A percentile compares a stretch with the other conserved stretches of the same genome.
Conservation (phyloP, 1,140 invertebrate genomes). For the Drosophila carrolli region DNA sequence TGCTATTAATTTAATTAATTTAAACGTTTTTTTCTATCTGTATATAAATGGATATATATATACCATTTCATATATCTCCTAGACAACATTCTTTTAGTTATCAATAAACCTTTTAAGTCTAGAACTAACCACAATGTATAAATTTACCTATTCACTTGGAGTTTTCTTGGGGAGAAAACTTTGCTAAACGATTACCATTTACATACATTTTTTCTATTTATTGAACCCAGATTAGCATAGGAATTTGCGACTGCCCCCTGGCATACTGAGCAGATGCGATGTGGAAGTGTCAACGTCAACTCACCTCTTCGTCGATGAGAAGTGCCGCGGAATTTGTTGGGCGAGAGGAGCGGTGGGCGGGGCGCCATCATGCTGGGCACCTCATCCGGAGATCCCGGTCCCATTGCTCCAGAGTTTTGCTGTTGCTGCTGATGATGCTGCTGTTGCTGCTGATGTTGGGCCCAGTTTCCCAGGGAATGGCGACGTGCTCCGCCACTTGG, state of each 20-base stretch:
- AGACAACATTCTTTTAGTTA: no score
- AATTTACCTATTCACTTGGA: background rate
- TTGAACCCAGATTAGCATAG: conserved; percentile 14
- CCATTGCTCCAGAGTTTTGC: conserved; percentile 47
- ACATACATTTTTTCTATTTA: background rate
- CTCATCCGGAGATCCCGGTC: conserved; percentile 74
- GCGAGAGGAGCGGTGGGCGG: conserved; percentile 72
- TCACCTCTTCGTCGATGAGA: conserved; percentile 77
- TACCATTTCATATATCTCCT: no score
- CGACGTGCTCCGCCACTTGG: conserved; percentile 76
- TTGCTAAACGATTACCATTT: background rate
- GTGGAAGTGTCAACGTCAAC: conserved; percentile 35
- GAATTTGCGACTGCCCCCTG: conserved; percentile 14
- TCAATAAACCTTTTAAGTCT: no score
- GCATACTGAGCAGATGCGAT: background rate
- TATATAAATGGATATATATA: no score
- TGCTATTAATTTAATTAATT: no score
- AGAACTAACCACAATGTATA: background rate
- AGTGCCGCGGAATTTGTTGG: conserved; percentile 75
- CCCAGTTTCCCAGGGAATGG: conserved; percentile 82
- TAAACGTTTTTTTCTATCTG: no score
- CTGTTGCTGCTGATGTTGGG: conserved; percentile 52
- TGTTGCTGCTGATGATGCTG: conserved; percentile 52
- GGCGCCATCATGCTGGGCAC: conserved; percentile 83
- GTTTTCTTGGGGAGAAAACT: background rate